Percentiles rank a stretch among this genome's conserved stretches.
These are phyloP conservation scores for Anastatus disparis DNA, from an alignment of 1,140 invertebrate genomes.

Conservation along the genomic window DNA sequence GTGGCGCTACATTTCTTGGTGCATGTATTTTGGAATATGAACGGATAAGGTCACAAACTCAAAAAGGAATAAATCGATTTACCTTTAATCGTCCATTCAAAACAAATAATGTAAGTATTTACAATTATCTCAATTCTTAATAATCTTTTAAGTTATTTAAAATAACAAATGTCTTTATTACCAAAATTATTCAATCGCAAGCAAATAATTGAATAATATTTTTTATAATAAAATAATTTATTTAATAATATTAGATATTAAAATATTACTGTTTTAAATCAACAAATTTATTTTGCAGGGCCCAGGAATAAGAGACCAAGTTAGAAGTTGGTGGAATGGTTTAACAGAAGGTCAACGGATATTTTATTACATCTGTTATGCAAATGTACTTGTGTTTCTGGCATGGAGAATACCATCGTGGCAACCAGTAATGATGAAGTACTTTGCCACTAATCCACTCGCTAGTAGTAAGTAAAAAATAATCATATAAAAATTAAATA, in stretches of 20 bases:
- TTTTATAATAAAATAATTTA: no score
- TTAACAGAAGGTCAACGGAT: constrained; percentile 80
- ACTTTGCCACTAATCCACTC: constrained; percentile 86
- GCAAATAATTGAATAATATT: no score
- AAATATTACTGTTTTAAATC: constrained; percentile 37
- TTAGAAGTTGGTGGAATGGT: constrained; percentile 80
- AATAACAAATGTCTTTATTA: no score
- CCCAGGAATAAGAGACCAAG: constrained; percentile 69
- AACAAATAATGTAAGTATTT: constrained; percentile 60
- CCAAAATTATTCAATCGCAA: no score
- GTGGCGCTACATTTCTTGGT: constrained; percentile 76
- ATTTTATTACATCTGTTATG: constrained; percentile 81
- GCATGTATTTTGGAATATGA: constrained; percentile 92
- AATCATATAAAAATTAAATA: background rate
- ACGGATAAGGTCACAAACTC: constrained; percentile 74
- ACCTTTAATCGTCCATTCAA: constrained; percentile 60
- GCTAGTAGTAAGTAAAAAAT: constrained; percentile 72
- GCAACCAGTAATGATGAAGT: constrained; percentile 82
- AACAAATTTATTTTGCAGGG: constrained; percentile 53
- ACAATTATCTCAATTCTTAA: no score
- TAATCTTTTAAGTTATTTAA: no score
- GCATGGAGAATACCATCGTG: constrained; percentile 83
- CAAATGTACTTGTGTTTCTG: constrained; percentile 84
- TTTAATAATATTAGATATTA: constrained; percentile 29
- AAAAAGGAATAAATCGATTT: constrained; percentile 66